Conservation (phyloP, 2,888 invertebrate genomes). For the Idaea dimidiata region DNA sequence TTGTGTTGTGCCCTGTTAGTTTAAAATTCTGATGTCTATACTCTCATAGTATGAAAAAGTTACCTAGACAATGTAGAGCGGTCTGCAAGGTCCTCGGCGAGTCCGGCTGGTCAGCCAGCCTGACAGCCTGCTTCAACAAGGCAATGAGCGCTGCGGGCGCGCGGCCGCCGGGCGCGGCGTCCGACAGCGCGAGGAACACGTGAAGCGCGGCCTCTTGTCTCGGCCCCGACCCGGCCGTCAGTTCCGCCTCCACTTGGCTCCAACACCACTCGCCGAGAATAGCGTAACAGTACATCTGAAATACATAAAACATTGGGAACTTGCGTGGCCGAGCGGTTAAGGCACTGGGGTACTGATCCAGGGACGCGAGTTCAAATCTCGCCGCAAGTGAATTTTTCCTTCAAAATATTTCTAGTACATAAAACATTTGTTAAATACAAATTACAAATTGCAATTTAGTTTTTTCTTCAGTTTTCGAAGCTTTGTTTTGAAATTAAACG, state of each 20-base stretch:
- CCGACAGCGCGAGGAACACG: constrained; percentile 76
- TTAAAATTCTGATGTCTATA: no score
- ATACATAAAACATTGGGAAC: not conserved
- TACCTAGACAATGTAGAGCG: constrained; percentile 88
- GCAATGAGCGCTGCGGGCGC: constrained; percentile 69
- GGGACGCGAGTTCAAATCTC: no score
- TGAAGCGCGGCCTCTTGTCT: constrained; percentile 74
- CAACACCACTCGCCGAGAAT: constrained; percentile 89
- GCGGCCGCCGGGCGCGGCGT: constrained; percentile 64
- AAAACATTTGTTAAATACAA: no score
- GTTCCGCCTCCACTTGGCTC: constrained; percentile 83
- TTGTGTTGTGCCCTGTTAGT: no score
- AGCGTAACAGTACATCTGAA: constrained; percentile 91
- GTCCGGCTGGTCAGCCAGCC: constrained; percentile 81
- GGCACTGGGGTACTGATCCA: no score
- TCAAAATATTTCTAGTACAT: no score
- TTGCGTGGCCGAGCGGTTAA: no score
- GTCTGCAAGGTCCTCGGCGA: constrained; percentile 79
- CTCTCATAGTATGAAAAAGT: no score
- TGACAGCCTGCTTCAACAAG: constrained; percentile 51
- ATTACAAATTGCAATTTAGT: no score
- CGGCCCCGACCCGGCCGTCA: constrained; percentile 64
- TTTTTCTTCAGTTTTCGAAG: no score
- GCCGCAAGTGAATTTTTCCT: no score
- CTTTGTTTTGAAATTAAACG: no score